These are phyloP conservation scores for Sericinus montela DNA, from an alignment of 2,888 invertebrate species.

Conservation along the genomic window DNA sequence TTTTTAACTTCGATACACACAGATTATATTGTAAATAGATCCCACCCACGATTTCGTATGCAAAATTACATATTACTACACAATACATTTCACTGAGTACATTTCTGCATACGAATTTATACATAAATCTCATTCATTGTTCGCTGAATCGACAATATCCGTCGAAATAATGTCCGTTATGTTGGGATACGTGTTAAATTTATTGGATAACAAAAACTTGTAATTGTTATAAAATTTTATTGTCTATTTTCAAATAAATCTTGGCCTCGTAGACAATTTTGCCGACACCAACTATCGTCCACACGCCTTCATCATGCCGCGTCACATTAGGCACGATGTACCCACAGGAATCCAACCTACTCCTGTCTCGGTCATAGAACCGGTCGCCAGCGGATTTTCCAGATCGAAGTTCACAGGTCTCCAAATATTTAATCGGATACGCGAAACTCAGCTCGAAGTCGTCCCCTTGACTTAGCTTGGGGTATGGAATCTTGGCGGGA, in stretches of 20 bases:
- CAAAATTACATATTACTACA: no score
- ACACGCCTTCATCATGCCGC: conserved; percentile 41
- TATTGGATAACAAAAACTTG: neutral
- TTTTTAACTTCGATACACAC: no score
- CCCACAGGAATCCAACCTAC: conserved; percentile 37
- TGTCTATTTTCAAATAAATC: conserved; percentile 29
- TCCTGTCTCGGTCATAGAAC: conserved; percentile 41
- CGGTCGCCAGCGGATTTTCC: conserved; percentile 48
- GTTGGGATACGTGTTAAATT: no score
- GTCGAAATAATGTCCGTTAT: no score
- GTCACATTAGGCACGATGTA: conserved; percentile 49
- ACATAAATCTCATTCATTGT: no score
- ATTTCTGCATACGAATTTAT: no score
- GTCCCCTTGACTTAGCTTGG: conserved; percentile 34
- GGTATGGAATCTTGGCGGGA: conserved; percentile 24
- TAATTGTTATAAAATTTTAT: conserved; percentile 17
- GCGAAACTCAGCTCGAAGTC: conserved; percentile 45
- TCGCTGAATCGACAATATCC: no score
- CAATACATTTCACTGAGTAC: no score
- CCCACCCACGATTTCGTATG: no score
- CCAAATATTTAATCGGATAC: conserved; percentile 39
- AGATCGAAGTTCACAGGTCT: conserved; percentile 47
- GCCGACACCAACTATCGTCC: conserved; percentile 56
- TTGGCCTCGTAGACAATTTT: conserved; percentile 44
- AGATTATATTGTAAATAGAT: no score